These are phyloP conservation scores for Pocillopora grandis DNA, from an alignment of 92 coral and sea anemone species.

Conservation along the genomic window DNA sequence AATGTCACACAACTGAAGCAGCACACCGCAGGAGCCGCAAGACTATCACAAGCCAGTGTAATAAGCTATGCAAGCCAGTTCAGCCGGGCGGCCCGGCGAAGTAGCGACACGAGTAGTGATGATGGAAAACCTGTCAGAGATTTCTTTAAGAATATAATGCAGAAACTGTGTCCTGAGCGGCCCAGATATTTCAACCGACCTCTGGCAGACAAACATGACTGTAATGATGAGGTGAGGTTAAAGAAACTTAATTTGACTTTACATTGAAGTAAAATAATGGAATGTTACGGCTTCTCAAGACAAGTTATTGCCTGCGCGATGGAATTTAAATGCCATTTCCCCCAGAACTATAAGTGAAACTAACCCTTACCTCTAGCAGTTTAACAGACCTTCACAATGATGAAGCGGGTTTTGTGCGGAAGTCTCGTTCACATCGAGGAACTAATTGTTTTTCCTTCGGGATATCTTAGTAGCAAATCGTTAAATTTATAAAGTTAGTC, in stretches of 20 bases:
- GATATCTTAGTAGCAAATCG: too few species aligned
- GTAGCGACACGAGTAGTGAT: background rate
- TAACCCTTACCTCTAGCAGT: too few species aligned
- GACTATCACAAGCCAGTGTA: slow-evolving; percentile 10
- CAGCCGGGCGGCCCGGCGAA: slow-evolving; percentile 1
- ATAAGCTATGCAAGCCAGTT: slow-evolving; percentile 20
- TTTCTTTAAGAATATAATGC: slow-evolving; percentile 28
- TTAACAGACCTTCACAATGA: too few species aligned
- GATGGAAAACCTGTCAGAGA: slow-evolving; percentile 8
- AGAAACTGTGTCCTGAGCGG: slow-evolving; percentile 49
- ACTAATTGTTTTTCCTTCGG: too few species aligned
- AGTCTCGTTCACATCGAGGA: too few species aligned
- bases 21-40: slow-evolving; percentile 3
- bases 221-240: slow-evolving; percentile 57
- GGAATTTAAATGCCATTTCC: too few species aligned
- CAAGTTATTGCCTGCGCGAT: background rate
- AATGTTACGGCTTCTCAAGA: background rate
- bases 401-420: too few species aligned
- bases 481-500: too few species aligned
- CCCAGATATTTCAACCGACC: slow-evolving; percentile 76
- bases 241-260: background rate
- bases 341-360: too few species aligned
- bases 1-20: background rate
- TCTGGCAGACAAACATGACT: slow-evolving; percentile 52
- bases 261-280: background rate